Conservation (phyloP, 2,797 vertebrate genomes). For the Sebastes reedi region DNA sequence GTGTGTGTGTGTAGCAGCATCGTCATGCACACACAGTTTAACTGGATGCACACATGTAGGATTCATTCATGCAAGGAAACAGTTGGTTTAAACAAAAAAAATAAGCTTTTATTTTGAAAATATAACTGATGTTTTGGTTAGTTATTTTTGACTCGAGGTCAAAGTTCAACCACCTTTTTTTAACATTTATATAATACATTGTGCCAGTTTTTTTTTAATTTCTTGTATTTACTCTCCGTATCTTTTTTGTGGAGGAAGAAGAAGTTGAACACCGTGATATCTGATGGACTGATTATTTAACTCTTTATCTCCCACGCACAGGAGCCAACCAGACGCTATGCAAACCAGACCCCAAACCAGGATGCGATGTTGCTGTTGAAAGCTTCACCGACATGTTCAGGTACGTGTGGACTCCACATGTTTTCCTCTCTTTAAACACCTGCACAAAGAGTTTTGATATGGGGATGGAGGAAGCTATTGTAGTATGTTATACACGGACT, state of each 20-base stretch:
- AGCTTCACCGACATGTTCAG: neutral
- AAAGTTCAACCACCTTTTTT: neutral
- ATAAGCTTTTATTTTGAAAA: slow-evolving; percentile 5
- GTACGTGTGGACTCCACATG: too few species aligned
- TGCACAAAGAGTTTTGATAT: too few species aligned
- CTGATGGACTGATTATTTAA: slow-evolving; percentile 24
- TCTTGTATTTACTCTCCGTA: neutral
- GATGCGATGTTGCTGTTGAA: slow-evolving; percentile 9
- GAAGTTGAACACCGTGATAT: neutral
- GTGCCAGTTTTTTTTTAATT: too few species aligned
- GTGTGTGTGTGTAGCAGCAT: neutral
- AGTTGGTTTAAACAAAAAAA: neutral
- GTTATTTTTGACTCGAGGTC: neutral
- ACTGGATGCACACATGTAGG: neutral
- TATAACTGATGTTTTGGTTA: too few species aligned
- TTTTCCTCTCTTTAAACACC: too few species aligned
- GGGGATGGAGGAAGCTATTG: too few species aligned
- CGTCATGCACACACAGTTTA: neutral
- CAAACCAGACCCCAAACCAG: slow-evolving; percentile 17
- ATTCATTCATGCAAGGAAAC: neutral
- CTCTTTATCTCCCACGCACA: slow-evolving; percentile 3
- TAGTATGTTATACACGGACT: too few species aligned
- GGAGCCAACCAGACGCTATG: slow-evolving; percentile 13
- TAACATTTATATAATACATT: too few species aligned
- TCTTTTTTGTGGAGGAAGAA: slow-evolving; percentile 15